Evolutionary conservation across 1,140 invertebrate genomes (phyloP).

Genomic region (Rhynchophorus ferrugineus): DNA sequence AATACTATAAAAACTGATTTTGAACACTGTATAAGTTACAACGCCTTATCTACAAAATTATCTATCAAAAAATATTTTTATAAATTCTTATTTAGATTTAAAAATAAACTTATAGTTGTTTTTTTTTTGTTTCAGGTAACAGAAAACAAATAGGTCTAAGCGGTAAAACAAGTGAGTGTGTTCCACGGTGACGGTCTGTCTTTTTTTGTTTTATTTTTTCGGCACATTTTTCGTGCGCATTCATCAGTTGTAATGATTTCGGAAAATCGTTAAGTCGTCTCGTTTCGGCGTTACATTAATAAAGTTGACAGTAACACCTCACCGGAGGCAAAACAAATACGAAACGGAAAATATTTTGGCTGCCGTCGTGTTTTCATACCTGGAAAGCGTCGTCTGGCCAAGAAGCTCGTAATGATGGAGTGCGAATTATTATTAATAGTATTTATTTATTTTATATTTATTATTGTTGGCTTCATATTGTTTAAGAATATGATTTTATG

Average conservation of each 20-base stretch:
- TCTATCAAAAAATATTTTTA: too few relatives aligned
- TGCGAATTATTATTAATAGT: background rate
- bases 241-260: slow-evolving; percentile 11
- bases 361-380: slow-evolving; percentile 12
- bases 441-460: too few relatives aligned
- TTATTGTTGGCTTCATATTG: too few relatives aligned
- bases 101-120: too few relatives aligned
- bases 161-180: background rate
- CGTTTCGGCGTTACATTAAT: slow-evolving; percentile 20
- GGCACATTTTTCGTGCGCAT: slow-evolving; percentile 3
- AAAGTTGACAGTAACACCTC: slow-evolving; percentile 21
- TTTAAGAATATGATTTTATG: too few relatives aligned
- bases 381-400: background rate
- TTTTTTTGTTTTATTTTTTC: slow-evolving; percentile 11
- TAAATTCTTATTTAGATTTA: too few relatives aligned
- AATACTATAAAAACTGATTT: too few relatives aligned
- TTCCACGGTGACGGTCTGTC: background rate
- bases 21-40: too few relatives aligned
- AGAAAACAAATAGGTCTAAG: background rate
- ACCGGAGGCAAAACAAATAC: slow-evolving; percentile 14
- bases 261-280: slow-evolving; percentile 11
- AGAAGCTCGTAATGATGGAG: background rate
- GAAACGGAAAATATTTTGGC: slow-evolving; percentile 20
- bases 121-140: background rate
- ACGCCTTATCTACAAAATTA: too few relatives aligned